Percentiles rank a stretch among this genome's conserved stretches.
phyloP scores from a whole-genome alignment of 64 coral and sea anemone species.

The Platygyra sinensis region DNA sequence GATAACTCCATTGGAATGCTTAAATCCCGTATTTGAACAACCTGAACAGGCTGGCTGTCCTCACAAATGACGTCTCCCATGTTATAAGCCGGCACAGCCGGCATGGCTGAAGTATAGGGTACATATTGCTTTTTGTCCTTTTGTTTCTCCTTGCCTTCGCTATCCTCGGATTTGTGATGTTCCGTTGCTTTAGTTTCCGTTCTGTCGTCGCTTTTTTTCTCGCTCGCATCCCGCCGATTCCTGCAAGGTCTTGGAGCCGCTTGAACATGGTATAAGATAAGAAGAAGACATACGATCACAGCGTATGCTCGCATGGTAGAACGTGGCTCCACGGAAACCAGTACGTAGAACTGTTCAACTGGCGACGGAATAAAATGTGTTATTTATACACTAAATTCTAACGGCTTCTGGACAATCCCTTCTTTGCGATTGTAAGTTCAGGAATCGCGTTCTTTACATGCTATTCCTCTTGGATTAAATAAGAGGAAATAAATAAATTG shows the following conservation, averaged over 20 bases:
- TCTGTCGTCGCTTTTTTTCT: constrained; percentile 22
- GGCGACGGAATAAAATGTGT: background rate
- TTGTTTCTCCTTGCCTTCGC: background rate
- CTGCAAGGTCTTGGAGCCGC: constrained; percentile 34
- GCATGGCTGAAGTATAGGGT: background rate
- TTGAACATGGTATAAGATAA: constrained; percentile 5
- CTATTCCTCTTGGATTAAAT: background rate
- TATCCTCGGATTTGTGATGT: background rate
- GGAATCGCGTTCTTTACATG: background rate
- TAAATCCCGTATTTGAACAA: constrained; percentile 48
- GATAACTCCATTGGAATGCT: constrained; percentile 34
- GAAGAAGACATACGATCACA: constrained; percentile 19
- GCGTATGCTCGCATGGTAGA: background rate
- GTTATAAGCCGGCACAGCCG: background rate
- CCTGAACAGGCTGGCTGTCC: constrained; percentile 15
- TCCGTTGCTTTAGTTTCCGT: background rate
- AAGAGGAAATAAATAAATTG: constrained; percentile 15
- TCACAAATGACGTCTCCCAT: constrained; percentile 28
- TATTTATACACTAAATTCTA: background rate
- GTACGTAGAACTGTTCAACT: background rate
- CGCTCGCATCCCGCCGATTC: constrained; percentile 7
- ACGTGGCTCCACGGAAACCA: background rate
- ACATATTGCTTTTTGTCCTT: constrained; percentile 33
- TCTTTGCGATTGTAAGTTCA: background rate
- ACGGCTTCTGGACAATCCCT: background rate